phyloP scores from a whole-genome alignment of 2,113 vertebrate genomes.

The Cavia porcellus region DNA sequence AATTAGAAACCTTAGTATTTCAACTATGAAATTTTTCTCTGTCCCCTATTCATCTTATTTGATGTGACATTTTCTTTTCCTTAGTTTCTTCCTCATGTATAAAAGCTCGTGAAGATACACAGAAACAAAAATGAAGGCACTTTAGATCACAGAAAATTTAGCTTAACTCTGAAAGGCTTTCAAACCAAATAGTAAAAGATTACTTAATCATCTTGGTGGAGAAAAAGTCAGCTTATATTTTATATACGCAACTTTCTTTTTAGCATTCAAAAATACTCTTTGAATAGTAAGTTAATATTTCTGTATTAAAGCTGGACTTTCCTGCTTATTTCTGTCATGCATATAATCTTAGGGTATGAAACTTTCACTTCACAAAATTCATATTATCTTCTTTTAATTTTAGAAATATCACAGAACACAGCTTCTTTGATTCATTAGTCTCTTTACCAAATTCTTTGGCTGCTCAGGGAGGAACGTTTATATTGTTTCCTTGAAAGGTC shows the following conservation, averaged over 20 bases:
- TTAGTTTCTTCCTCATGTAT: neutral
- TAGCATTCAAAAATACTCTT: neutral
- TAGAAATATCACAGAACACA: conserved; percentile 51
- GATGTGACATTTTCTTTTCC: neutral
- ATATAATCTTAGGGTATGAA: neutral
- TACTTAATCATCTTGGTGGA: neutral
- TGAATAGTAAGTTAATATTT: neutral
- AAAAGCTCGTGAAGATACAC: neutral
- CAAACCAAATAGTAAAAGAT: neutral
- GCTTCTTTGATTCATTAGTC: neutral
- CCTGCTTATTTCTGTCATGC: conserved; percentile 7
- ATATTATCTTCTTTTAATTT: neutral
- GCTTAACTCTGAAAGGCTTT: neutral
- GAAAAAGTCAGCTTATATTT: neutral
- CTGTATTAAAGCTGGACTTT: neutral
- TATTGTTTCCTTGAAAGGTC: conserved; percentile 2
- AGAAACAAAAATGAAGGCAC: neutral
- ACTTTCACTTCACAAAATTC: neutral
- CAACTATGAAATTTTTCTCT: neutral
- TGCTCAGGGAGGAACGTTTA: neutral
- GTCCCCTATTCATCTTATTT: neutral
- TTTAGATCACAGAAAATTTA: neutral
- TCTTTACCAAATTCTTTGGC: neutral
- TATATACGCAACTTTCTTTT: neutral
- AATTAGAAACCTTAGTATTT: conserved; percentile 43